Percentiles rank a stretch among this genome's conserved stretches.
Conservation (phyloP, 1,140 invertebrate species). For the Orius insidiosus region DNA sequence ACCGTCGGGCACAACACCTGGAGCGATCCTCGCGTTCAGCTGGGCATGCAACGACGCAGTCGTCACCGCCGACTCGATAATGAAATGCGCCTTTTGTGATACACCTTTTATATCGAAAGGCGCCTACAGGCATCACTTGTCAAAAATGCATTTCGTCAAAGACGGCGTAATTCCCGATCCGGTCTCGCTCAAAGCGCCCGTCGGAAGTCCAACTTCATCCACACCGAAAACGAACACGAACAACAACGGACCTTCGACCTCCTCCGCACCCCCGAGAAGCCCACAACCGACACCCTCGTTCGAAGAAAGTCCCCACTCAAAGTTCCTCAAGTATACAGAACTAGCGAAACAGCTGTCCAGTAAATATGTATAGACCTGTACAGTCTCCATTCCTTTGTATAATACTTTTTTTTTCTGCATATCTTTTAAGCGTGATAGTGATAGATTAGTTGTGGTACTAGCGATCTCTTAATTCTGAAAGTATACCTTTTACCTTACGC, state of each 20-base stretch:
- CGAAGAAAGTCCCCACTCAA: slow-evolving; percentile 86
- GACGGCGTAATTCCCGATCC: slow-evolving; percentile 66
- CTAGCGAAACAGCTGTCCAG: slow-evolving; percentile 89
- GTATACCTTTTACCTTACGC: slow-evolving; percentile 15
- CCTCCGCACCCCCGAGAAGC: slow-evolving; percentile 26
- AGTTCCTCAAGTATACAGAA: slow-evolving; percentile 93
- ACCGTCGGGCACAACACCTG: slow-evolving; percentile 39
- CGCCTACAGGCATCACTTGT: slow-evolving; percentile 87
- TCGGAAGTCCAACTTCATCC: slow-evolving; percentile 21
- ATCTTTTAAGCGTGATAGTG: slow-evolving; percentile 17
- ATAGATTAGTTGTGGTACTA: slow-evolving; percentile 14
- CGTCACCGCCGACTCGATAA: slow-evolving; percentile 65
- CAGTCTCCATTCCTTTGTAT: slow-evolving; percentile 20
- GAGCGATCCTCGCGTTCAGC: slow-evolving; percentile 75
- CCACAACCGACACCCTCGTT: slow-evolving; percentile 34
- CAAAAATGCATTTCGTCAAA: slow-evolving; percentile 93
- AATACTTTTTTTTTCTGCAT: slow-evolving; percentile 16
- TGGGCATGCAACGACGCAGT: slow-evolving; percentile 87
- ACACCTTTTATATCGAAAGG: slow-evolving; percentile 92
- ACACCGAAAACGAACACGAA: slow-evolving; percentile 12
- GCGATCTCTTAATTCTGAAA: slow-evolving; percentile 16
- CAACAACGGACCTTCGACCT: slow-evolving; percentile 20
- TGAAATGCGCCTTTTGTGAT: slow-evolving; percentile 93
- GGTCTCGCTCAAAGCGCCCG: slow-evolving; percentile 33
- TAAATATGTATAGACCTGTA: slow-evolving; percentile 62